A percentile compares a stretch with the other conserved stretches of the same genome.
Conservation (phyloP, 2,888 invertebrate genomes). For the Perizoma affinitatum region DNA sequence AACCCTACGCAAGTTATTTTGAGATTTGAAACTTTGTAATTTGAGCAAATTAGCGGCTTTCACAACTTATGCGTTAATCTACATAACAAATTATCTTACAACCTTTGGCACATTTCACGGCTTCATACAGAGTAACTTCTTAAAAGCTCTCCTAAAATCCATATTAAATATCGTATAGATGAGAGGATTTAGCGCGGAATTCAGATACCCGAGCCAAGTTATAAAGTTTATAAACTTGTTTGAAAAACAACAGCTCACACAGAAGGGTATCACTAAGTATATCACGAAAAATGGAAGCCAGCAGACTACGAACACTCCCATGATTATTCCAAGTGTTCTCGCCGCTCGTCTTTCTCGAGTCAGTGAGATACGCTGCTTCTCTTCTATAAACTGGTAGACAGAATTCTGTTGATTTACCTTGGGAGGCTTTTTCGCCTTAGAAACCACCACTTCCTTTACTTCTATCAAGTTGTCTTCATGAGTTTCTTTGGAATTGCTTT, state of each 20-base stretch:
- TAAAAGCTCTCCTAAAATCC: slow-evolving; percentile 95
- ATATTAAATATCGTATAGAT: slow-evolving; percentile 98
- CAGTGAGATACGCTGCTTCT: slow-evolving; percentile 94
- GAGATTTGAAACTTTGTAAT: slow-evolving; percentile 54
- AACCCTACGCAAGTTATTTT: slow-evolving; percentile 39
- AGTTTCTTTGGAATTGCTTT: slow-evolving; percentile 78
- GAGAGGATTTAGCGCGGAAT: slow-evolving; percentile 95
- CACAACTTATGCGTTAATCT: slow-evolving; percentile 51
- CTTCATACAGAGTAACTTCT: slow-evolving; percentile 86
- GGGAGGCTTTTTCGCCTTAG: slow-evolving; percentile 59
- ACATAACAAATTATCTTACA: slow-evolving; percentile 43
- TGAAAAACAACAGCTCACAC: slow-evolving; percentile 91
- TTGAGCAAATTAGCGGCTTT: slow-evolving; percentile 75
- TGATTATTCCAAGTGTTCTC: slow-evolving; percentile 97
- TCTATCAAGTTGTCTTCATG: slow-evolving; percentile 70
- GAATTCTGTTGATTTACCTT: slow-evolving; percentile 79
- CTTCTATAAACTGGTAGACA: slow-evolving; percentile 94
- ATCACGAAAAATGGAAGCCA: slow-evolving; percentile 99
- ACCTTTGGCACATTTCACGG: slow-evolving; percentile 67
- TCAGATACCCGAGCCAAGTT: slow-evolving; percentile 96
- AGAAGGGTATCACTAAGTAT: slow-evolving; percentile 96
- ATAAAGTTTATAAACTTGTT: slow-evolving; percentile 93
- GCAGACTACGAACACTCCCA: slow-evolving; percentile 98
- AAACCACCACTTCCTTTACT: slow-evolving; percentile 55
- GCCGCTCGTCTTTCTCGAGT: slow-evolving; percentile 97